These are phyloP conservation scores for Chloebia gouldiae DNA, from an alignment of 2,113 vertebrate genomes.

Conservation along the genomic window DNA sequence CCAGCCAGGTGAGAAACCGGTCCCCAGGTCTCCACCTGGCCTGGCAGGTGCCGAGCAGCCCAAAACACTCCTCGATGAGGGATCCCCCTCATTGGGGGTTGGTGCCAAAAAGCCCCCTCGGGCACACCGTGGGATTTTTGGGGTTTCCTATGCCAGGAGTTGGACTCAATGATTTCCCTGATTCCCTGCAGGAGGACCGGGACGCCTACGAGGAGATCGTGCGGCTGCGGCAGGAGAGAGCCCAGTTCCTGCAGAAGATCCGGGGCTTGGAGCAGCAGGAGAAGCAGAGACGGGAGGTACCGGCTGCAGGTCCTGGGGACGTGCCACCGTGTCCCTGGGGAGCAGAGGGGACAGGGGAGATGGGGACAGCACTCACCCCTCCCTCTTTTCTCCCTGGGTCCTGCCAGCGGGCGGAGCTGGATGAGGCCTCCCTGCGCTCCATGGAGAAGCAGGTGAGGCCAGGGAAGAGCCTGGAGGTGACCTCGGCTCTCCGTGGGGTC, in stretches of 20 bases:
- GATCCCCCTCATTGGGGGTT: fast-evolving
- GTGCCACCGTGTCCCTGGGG: not conserved
- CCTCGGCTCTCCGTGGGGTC: not conserved
- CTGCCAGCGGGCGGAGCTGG: constrained; percentile 40
- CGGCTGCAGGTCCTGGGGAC: not conserved
- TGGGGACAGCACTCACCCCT: not conserved
- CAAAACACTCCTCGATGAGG: fast-evolving
- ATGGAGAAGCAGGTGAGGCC: constrained; percentile 71
- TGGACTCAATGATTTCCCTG: fast-evolving
- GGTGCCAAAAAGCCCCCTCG: not conserved
- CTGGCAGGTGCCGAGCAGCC: not conserved
- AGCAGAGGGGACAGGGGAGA: not conserved
- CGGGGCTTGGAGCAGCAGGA: constrained; percentile 86
- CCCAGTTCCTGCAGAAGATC: constrained; percentile 91
- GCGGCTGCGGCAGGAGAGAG: constrained; percentile 85
- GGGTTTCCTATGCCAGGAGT: not conserved
- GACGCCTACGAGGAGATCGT: constrained; percentile 93
- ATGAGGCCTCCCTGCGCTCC: constrained; percentile 62
- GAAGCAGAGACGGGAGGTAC: constrained; percentile 72
- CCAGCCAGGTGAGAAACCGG: constrained; percentile 58
- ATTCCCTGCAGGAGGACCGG: constrained; percentile 75
- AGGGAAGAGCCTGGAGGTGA: not conserved
- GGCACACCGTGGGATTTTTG: not conserved
- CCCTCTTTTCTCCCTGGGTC: not conserved
- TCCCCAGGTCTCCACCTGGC: not conserved